Conservation (phyloP, 2,888 invertebrate genomes). For the Tanytarsus gracilentus region DNA sequence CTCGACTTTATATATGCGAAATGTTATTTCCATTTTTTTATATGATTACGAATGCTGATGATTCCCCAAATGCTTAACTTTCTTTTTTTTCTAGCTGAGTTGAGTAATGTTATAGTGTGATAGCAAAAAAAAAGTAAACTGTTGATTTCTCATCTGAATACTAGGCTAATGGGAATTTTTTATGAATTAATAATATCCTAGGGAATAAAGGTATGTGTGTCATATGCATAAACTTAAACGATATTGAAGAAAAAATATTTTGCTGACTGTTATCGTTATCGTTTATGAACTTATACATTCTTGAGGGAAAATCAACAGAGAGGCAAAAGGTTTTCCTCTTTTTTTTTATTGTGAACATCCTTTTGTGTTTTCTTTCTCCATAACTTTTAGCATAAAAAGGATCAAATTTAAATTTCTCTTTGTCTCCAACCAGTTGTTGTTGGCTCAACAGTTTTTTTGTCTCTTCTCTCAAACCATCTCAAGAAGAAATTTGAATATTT, state of each 20-base stretch:
- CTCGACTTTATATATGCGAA: background rate
- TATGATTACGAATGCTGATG: constrained; percentile 19
- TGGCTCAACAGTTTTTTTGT: background rate
- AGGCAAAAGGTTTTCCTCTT: no score
- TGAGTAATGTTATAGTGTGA: background rate
- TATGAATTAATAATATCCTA: no score
- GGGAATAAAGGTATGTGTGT: no score
- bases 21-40: constrained; percentile 23
- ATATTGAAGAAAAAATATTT: no score
- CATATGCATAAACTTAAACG: no score
- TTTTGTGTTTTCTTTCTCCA: background rate
- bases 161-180: no score
- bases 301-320: no score
- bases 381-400: background rate
- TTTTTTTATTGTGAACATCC: background rate
- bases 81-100: no score
- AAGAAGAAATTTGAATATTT: background rate
- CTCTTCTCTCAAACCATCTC: background rate
- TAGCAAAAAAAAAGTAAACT: background rate
- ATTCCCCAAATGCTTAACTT: no score
- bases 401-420: constrained; percentile 9
- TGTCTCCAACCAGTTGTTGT: background rate
- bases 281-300: no score
- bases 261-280: no score
- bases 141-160: background rate